Evolutionary conservation across 2,888 invertebrate genomes (phyloP).

Genomic region (Tanypteryx hageni): DNA sequence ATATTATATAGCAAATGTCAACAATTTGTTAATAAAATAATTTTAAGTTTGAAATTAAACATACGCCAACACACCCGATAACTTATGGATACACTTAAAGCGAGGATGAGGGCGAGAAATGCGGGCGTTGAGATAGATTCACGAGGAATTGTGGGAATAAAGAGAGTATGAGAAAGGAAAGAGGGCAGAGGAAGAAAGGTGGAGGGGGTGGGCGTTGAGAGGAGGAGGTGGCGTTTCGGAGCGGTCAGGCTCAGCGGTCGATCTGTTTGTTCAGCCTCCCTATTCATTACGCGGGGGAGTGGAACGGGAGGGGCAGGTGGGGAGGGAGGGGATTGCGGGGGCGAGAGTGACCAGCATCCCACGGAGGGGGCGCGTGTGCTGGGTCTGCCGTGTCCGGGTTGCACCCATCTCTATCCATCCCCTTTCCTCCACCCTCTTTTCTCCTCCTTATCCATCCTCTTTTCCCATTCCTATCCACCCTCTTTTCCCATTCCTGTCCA

Average conservation of each 20-base stretch:
- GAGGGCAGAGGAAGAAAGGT: neutral
- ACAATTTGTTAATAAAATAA: too few relatives aligned
- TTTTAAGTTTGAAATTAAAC: too few relatives aligned
- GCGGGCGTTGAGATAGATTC: too few relatives aligned
- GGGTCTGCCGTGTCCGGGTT: neutral
- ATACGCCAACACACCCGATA: too few relatives aligned
- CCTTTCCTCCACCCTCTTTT: neutral
- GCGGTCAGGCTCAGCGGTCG: slow-evolving; percentile 22
- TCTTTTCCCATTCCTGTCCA: too few relatives aligned
- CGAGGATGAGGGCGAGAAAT: too few relatives aligned
- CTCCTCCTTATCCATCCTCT: too few relatives aligned
- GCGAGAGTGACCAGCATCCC: neutral
- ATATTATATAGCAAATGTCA: too few relatives aligned
- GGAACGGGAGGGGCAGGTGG: neutral
- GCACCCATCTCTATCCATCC: neutral
- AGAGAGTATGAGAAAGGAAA: neutral
- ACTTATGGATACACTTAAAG: too few relatives aligned
- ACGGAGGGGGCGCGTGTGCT: neutral
- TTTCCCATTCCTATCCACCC: too few relatives aligned
- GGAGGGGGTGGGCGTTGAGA: neutral
- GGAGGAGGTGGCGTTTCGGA: neutral
- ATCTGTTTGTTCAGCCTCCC: slow-evolving; percentile 47
- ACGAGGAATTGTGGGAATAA: neutral
- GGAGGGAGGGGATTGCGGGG: neutral
- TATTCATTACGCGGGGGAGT: slow-evolving; percentile 7